Conservation (phyloP, 2,797 vertebrate species). For the Rallus crepitans region DNA sequence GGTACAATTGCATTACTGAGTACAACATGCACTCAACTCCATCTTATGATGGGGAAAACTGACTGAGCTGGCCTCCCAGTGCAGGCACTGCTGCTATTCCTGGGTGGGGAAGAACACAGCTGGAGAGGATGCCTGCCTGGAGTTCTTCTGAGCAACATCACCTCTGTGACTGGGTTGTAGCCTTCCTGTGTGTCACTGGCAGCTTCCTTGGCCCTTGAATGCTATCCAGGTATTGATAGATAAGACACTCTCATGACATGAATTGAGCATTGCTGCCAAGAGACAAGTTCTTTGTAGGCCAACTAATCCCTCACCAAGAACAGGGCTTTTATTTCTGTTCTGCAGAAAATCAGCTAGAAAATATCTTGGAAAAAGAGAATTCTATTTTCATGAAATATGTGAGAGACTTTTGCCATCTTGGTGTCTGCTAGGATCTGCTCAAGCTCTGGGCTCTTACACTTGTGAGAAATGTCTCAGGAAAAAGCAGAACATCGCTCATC, state of each 20-base stretch:
- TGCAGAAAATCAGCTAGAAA: not conserved
- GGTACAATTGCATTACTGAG: not conserved
- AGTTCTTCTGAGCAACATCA: not conserved
- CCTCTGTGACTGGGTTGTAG: not conserved
- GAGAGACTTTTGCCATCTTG: not conserved
- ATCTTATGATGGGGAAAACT: not conserved
- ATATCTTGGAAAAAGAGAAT: not conserved
- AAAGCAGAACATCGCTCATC: not conserved
- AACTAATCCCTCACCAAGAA: not conserved
- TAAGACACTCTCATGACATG: not conserved
- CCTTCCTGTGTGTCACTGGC: not conserved
- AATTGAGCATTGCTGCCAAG: not conserved
- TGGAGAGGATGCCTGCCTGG: rapidly evolving
- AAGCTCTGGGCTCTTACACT: not conserved
- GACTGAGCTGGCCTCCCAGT: not conserved
- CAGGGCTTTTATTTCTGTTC: not conserved
- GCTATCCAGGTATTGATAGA: not conserved
- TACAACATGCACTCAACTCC: not conserved
- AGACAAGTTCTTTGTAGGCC: not conserved
- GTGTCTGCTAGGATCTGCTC: not conserved
- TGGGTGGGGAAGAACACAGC: not conserved
- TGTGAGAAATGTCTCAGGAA: not conserved
- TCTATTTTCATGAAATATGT: not conserved
- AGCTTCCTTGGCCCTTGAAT: not conserved
- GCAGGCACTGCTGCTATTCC: rapidly evolving